Evolutionary conservation across 2,113 vertebrate genomes (phyloP).

Genomic region (Trochalopteron elliotii): DNA sequence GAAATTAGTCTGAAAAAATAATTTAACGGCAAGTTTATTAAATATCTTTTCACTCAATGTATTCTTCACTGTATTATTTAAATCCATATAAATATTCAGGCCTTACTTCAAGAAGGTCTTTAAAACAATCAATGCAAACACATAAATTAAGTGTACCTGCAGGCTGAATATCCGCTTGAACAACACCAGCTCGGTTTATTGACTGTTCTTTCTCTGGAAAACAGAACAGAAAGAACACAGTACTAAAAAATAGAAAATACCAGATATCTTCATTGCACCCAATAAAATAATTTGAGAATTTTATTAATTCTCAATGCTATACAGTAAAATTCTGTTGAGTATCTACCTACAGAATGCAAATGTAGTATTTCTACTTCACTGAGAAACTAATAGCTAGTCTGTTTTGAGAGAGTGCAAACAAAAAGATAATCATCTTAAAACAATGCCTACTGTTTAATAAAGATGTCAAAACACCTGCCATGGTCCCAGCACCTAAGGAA

Average conservation of each 20-base stretch:
- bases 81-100: not conserved
- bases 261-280: not conserved
- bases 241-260: not conserved
- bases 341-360: not conserved
- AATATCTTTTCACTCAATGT: not conserved
- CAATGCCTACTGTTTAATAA: not conserved
- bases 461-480: not conserved
- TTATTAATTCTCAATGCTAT: not conserved
- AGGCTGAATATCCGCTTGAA: conserved; percentile 80
- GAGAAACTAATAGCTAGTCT: not conserved
- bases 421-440: not conserved
- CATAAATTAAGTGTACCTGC: conserved; percentile 67
- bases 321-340: not conserved
- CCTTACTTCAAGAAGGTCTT: not conserved
- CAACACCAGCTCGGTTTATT: conserved; percentile 73
- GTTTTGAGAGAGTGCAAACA: not conserved
- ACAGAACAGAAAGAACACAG: conserved; percentile 28
- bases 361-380: not conserved
- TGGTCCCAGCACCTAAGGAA: not conserved
- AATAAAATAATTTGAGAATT: not conserved
- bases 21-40: not conserved
- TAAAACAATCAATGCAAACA: not conserved
- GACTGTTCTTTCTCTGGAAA: conserved; percentile 77
- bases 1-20: not conserved
- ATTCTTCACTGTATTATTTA: not conserved